Percentiles rank a stretch among this genome's conserved stretches.
Conservation (phyloP, 2,113 vertebrate species). For the Grammomys dolichurus region DNA sequence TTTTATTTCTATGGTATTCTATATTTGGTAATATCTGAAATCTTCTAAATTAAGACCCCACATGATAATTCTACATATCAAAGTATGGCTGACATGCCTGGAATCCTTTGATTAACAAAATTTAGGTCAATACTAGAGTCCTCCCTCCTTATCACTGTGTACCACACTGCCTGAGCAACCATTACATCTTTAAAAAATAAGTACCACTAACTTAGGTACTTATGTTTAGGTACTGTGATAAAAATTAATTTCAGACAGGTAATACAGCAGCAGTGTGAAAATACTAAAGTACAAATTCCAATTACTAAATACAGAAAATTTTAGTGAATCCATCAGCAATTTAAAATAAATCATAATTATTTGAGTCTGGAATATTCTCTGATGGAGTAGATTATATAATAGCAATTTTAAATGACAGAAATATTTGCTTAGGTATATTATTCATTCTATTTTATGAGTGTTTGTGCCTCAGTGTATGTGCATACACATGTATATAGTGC, state of each 20-base stretch:
- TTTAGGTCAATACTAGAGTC: conserved; percentile 60
- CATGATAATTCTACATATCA: conserved; percentile 55
- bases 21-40: conserved; percentile 66
- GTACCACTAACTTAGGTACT: conserved; percentile 41
- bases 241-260: conserved; percentile 15
- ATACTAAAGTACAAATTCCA: conserved; percentile 33
- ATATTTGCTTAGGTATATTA: conserved; percentile 70
- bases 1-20: conserved; percentile 56
- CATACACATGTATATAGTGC: neutral
- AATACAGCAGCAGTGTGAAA: conserved; percentile 48
- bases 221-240: neutral
- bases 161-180: conserved; percentile 67
- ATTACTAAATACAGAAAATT: neutral
- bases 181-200: conserved; percentile 5
- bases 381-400: conserved; percentile 1
- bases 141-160: conserved; percentile 75
- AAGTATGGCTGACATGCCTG: conserved; percentile 74
- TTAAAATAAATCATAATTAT: conserved; percentile 38
- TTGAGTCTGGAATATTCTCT: neutral
- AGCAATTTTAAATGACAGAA: conserved; percentile 42
- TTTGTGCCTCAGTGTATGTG: neutral
- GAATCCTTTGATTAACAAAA: conserved; percentile 78
- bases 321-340: conserved; percentile 9
- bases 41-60: conserved; percentile 63
- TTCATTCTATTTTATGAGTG: conserved; percentile 4